phyloP scores from a whole-genome alignment of 2,888 invertebrate species.

The Troglohyphantes excavatus region DNA sequence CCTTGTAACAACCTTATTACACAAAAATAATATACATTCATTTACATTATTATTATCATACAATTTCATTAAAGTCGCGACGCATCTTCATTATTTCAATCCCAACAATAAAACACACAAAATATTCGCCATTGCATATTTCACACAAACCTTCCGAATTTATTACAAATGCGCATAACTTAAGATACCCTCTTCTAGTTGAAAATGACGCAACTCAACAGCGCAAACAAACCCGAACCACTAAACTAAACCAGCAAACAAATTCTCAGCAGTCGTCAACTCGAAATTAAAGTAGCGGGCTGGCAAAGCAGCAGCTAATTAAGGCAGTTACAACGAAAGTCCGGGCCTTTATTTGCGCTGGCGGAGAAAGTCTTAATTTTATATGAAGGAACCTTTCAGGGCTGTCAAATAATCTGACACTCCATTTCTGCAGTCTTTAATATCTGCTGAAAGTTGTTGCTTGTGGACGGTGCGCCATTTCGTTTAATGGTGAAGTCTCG shows the following conservation, averaged over 20 bases:
- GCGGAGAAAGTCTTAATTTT: conserved; percentile 31
- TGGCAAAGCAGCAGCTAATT: conserved; percentile 25
- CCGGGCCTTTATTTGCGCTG: not conserved
- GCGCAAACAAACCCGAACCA: not conserved
- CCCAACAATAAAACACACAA: too few relatives aligned
- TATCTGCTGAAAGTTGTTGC: not conserved
- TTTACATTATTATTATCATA: too few relatives aligned
- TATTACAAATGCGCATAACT: not conserved
- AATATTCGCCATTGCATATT: too few relatives aligned
- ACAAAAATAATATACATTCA: too few relatives aligned
- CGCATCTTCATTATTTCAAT: too few relatives aligned
- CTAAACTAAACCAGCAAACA: not conserved
- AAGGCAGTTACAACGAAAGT: conserved; percentile 21
- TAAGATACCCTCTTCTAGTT: not conserved
- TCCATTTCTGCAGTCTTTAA: not conserved
- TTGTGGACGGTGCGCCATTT: not conserved
- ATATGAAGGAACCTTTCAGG: conserved; percentile 8
- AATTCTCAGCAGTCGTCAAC: conserved; percentile 11
- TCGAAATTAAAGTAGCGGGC: conserved; percentile 20
- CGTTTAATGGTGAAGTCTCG: not conserved
- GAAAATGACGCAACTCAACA: not conserved
- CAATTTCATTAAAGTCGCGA: too few relatives aligned
- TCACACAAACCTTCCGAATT: not conserved
- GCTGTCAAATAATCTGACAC: conserved; percentile 16
- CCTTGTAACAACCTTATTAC: too few relatives aligned